These are phyloP conservation scores for Thrips palmi DNA, from an alignment of 1,140 invertebrate genomes.

Conservation along the genomic window DNA sequence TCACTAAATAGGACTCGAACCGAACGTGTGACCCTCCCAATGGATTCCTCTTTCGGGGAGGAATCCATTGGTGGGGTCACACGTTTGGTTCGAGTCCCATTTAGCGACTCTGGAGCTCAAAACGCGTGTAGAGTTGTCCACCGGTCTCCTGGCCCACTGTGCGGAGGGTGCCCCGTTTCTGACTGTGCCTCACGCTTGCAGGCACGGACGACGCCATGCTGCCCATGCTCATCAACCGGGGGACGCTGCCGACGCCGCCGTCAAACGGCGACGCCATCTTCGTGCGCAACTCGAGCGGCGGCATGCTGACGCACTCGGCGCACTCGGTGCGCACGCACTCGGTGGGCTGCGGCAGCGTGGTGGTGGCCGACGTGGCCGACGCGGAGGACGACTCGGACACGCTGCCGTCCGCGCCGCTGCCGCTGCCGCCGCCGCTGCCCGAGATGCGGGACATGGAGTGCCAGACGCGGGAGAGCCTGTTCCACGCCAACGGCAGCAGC, in stretches of 20 bases:
- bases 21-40: too few species aligned
- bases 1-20: too few species aligned
- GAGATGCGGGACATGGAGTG: conserved; percentile 61
- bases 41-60: too few species aligned
- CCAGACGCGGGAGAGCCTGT: conserved; percentile 58
- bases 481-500: conserved; percentile 26
- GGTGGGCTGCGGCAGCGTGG: background rate
- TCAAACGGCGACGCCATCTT: conserved; percentile 18
- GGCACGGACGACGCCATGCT: background rate
- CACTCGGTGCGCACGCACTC: conserved; percentile 21
- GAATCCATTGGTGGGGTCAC: too few species aligned
- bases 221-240: background rate
- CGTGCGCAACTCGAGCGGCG: conserved; percentile 17
- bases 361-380: conserved; percentile 14
- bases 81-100: too few species aligned
- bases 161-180: too few species aligned
- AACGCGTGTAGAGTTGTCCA: too few species aligned
- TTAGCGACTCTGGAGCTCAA: too few species aligned
- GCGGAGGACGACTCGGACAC: conserved; percentile 16
- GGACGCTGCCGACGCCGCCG: conserved; percentile 5
- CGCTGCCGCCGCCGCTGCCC: conserved; percentile 19
- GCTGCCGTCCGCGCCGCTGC: background rate
- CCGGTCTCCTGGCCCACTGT: too few species aligned
- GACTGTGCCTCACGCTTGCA: too few species aligned
- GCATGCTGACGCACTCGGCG: too few species aligned